Percentiles rank a stretch among this genome's conserved stretches.
Evolutionary conservation across 2,113 vertebrate species (phyloP).

Genomic region (Capreolus pygargus): DNA sequence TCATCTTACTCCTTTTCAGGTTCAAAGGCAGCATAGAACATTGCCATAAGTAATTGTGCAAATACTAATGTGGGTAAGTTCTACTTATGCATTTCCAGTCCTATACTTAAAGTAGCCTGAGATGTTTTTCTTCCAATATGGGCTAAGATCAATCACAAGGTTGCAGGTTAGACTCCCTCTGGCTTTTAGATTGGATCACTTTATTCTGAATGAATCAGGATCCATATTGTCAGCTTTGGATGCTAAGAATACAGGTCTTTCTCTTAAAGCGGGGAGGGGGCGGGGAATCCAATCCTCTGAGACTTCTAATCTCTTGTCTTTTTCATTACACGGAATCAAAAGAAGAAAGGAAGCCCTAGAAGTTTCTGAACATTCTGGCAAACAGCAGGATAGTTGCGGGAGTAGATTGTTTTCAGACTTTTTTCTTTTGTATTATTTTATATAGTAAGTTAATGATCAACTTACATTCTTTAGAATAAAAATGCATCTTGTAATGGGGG

Average conservation of each 20-base stretch:
- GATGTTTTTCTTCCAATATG: background rate
- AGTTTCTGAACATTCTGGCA: slow-evolving; percentile 50
- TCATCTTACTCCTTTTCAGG: slow-evolving; percentile 3
- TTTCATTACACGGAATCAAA: slow-evolving; percentile 55
- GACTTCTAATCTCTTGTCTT: slow-evolving; percentile 66
- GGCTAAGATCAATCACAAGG: background rate
- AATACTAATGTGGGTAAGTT: background rate
- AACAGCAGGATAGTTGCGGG: slow-evolving; percentile 57
- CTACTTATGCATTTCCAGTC: background rate
- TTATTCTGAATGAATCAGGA: background rate
- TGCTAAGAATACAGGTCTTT: slow-evolving; percentile 30
- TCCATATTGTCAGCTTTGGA: slow-evolving; percentile 14
- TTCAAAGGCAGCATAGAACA: background rate
- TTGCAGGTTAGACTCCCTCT: background rate
- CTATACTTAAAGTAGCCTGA: background rate
- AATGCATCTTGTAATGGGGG: background rate
- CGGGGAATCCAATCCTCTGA: background rate
- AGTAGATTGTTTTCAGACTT: background rate
- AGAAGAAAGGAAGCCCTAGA: slow-evolving; percentile 46
- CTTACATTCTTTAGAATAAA: slow-evolving; percentile 69
- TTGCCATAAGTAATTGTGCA: background rate
- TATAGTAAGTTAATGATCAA: slow-evolving; percentile 60
- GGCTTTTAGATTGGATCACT: slow-evolving; percentile 25
- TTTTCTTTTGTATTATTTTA: background rate
- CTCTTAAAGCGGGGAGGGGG: background rate